Evolutionary conservation across 2,113 vertebrate genomes (phyloP).

Genomic region (Nerophis ophidion): DNA sequence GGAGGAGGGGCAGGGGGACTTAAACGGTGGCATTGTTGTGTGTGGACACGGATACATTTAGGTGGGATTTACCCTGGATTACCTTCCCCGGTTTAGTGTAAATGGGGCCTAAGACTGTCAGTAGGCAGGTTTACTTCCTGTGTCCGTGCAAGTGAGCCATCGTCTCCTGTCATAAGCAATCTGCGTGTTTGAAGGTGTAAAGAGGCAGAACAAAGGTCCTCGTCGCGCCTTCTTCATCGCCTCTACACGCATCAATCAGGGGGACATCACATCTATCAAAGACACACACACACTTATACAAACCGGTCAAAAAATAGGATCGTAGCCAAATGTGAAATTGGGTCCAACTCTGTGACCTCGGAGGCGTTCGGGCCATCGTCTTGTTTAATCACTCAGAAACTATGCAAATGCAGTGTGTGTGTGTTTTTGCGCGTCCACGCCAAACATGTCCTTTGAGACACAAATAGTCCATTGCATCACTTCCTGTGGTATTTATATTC

Average conservation of each 20-base stretch:
- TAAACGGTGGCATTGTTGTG: too few relatives aligned
- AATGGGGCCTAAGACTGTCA: too few relatives aligned
- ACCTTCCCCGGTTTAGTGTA: too few relatives aligned
- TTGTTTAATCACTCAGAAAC: constrained; percentile 18
- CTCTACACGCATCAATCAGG: constrained; percentile 8
- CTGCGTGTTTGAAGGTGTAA: too few relatives aligned
- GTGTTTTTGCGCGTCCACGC: background rate
- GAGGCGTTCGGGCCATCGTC: constrained; percentile 14
- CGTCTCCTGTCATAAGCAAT: too few relatives aligned
- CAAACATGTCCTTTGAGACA: background rate
- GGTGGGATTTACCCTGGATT: too few relatives aligned
- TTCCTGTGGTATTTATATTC: background rate
- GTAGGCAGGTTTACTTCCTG: too few relatives aligned
- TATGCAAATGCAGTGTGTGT: too few relatives aligned
- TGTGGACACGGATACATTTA: too few relatives aligned
- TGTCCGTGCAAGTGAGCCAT: too few relatives aligned
- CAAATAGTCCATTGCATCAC: constrained; percentile 14
- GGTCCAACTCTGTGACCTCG: constrained; percentile 19
- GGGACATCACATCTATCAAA: constrained; percentile 16
- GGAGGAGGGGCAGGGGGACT: too few relatives aligned
- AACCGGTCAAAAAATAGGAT: constrained; percentile 31
- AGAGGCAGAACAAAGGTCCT: background rate
- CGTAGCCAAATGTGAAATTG: constrained; percentile 47
- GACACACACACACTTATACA: constrained; percentile 19
- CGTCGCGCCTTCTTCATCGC: background rate